Base-by-base conservation (phyloP, 2,113 vertebrate genomes). In the Hippocampus barbouri region DNA sequence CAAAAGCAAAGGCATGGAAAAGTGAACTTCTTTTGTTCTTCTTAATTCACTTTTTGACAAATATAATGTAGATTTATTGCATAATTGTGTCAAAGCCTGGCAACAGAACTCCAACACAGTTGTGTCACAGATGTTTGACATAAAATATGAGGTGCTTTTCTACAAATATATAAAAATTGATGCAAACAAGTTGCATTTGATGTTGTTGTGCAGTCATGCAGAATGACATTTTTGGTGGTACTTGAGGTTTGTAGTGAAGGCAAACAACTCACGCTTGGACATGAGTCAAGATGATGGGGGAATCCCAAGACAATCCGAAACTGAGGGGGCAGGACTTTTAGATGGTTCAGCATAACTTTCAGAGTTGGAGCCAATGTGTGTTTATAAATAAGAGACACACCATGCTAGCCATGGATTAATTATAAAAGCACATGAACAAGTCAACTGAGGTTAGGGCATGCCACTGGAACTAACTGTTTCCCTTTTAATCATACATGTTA, bases 201-300 rank as follows among this genome's bases (percentile, higher is more conserved):
- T 59, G 56, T 66, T 40, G 21, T 40, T 63, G 34, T 8, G 10
- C 27, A 34, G 59, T 63, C 30, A 12, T 21, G 18, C 61, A 63
- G 25, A 59, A 14, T 6, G 3, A 59, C 25, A 30, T 59, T 59
- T 14, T 59, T 59, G 23, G 57, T 30, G 27, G 14, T 61, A 61
- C 27, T 34, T 61, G 59, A 61, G 15, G 25, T 72, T 23, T 62
- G 27, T 21, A 8, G 23, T 25, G 10, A 23, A 68, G 47, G 34
- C 12, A 63, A 71, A 60, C 11, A 40, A 9, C 41, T 21, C 5
- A 54, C 69, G 68, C 67, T 70, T 70, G 74, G 68, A 83, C 71
- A 8, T 62, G 61, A 73, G 27, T 56, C 69, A 78, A 77, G 34
- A 45, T 16, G 11, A 69, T 66, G 69, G 64, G 25, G 15, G 54